These are phyloP conservation scores for Chascanopsetta lugubris DNA, from an alignment of 2,113 vertebrate genomes.

Conservation along the genomic window DNA sequence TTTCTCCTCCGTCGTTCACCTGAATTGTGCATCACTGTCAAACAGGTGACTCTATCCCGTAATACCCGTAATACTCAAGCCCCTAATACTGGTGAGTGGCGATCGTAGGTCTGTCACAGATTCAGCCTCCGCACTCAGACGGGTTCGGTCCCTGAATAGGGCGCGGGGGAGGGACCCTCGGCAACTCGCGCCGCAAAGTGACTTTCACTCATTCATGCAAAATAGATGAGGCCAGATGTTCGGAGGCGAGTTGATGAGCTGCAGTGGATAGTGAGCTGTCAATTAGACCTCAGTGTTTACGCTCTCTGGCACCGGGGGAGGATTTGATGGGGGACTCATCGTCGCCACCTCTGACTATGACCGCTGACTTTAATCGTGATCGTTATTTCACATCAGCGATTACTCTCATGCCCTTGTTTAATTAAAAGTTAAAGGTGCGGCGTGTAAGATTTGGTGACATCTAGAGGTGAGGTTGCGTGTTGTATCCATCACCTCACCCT, in stretches of 20 bases:
- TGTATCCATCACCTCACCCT: too few relatives aligned
- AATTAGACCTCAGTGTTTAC: not conserved
- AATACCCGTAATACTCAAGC: conserved; percentile 6
- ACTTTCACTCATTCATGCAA: not conserved
- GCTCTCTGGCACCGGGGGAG: not conserved
- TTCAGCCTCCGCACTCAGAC: conserved; percentile 1
- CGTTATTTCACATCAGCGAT: too few relatives aligned
- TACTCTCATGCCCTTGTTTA: too few relatives aligned
- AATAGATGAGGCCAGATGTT: conserved; percentile 2
- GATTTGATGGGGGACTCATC: too few relatives aligned
- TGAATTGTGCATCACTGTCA: too few relatives aligned
- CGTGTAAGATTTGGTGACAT: too few relatives aligned
- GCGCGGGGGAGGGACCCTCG: not conserved
- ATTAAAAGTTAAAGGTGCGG: too few relatives aligned
- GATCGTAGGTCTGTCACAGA: not conserved
- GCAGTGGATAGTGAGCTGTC: not conserved
- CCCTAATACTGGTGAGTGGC: conserved; percentile 11
- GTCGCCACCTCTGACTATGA: too few relatives aligned
- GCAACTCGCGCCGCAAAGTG: not conserved
- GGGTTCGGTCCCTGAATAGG: not conserved
- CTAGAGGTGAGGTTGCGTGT: too few relatives aligned
- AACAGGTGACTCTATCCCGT: too few relatives aligned
- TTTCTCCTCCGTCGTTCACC: not conserved
- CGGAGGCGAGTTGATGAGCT: not conserved
- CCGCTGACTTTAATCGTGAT: too few relatives aligned